Conservation (phyloP, 2,113 vertebrate species). For the Quiscalus mexicanus region DNA sequence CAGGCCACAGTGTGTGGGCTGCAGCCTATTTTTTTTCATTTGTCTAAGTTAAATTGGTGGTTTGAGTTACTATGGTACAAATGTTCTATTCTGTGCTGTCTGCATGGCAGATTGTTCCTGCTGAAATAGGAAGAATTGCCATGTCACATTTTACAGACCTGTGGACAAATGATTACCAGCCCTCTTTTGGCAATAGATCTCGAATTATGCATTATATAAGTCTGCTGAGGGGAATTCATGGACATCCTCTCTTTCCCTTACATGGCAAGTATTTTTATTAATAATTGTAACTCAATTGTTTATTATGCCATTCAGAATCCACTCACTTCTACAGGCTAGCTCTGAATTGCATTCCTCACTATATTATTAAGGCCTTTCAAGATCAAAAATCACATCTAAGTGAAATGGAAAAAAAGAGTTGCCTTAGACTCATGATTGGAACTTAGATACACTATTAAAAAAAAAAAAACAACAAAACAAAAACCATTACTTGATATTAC, state of each 20-base stretch:
- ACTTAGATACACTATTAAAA: not conserved
- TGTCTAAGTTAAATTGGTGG: slow-evolving; percentile 65
- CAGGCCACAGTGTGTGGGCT: slow-evolving; percentile 71
- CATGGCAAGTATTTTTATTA: not conserved
- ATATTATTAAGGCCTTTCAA: not conserved
- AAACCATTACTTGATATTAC: not conserved
- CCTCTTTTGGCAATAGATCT: not conserved
- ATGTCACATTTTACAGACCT: not conserved
- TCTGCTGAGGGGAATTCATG: not conserved
- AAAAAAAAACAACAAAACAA: not conserved
- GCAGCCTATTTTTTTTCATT: slow-evolving; percentile 73
- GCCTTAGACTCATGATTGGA: not conserved
- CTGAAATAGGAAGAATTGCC: slow-evolving; percentile 28
- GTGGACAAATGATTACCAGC: not conserved
- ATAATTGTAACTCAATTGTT: not conserved
- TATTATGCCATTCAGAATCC: not conserved
- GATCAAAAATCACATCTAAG: not conserved
- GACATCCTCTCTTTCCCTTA: not conserved
- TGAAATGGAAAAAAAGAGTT: not conserved
- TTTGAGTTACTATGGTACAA: slow-evolving; percentile 65
- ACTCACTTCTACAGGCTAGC: not conserved
- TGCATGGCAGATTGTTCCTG: not conserved
- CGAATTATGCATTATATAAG: not conserved
- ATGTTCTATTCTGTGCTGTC: slow-evolving; percentile 67
- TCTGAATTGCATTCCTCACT: not conserved